A percentile compares a stretch with the other conserved stretches of the same genome.
Conservation (phyloP, 1,140 invertebrate species). For the Drosophila persimilis region DNA sequence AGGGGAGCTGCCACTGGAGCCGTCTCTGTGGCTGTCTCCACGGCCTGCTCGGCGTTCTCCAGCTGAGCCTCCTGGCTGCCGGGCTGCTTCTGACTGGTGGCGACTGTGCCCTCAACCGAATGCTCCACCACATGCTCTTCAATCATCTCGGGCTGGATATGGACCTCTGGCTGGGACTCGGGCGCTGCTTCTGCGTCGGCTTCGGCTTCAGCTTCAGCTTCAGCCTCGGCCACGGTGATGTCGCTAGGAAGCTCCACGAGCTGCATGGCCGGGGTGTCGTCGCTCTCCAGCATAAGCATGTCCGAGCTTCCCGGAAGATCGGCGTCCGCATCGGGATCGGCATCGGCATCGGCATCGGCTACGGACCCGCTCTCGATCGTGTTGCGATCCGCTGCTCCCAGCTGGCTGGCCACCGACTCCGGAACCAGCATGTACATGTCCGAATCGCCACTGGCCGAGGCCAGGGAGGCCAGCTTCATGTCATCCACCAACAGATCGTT, state of each 20-base stretch:
- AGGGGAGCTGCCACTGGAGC: background rate
- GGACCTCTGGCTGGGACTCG: background rate
- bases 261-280: slow-evolving; percentile 66
- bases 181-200: slow-evolving; percentile 1
- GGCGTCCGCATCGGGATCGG: slow-evolving; percentile 26
- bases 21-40: slow-evolving; percentile 48
- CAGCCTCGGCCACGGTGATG: slow-evolving; percentile 40
- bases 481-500: slow-evolving; percentile 64
- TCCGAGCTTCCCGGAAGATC: slow-evolving; percentile 39
- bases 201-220: slow-evolving; percentile 17
- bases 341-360: slow-evolving; percentile 12
- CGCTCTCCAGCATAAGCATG: slow-evolving; percentile 78
- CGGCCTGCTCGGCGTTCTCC: slow-evolving; percentile 39
- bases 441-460: slow-evolving; percentile 43
- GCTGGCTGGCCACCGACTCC: slow-evolving; percentile 58
- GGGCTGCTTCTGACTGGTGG: slow-evolving; percentile 7
- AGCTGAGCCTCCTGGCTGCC: slow-evolving; percentile 56
- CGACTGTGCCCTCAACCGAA: no score
- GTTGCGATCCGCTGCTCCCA: slow-evolving; percentile 66
- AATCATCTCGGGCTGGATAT: slow-evolving; percentile 40
- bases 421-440: slow-evolving; percentile 76
- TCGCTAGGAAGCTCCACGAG: slow-evolving; percentile 67
- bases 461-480: slow-evolving; percentile 67
- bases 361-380: slow-evolving; percentile 45
- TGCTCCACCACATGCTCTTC: slow-evolving; percentile 61